Base-by-base conservation (phyloP, 2,888 invertebrate genomes). In the Drepanosiphum platanoidis region DNA sequence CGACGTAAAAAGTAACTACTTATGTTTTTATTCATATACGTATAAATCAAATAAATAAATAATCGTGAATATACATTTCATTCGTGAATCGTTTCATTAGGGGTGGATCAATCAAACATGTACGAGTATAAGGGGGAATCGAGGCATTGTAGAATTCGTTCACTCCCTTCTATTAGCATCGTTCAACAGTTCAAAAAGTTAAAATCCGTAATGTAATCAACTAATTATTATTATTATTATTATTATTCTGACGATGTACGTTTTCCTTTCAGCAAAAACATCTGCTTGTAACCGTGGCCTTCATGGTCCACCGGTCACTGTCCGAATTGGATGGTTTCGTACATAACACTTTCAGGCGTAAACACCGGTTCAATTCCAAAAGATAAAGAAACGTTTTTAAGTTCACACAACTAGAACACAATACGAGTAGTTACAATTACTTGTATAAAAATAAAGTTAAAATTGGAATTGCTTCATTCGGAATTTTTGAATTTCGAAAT, bases 251-350 rank as follows among this genome's bases (percentile, higher is more conserved):
- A 72, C 52, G 64, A 71, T 71, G 22, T 80, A 75, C 74, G 66
- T 83, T 83, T 66, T 75, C 46, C 64, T 83, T 75, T 75, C 66
- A 75, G 64, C 46, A 34, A 74, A 66, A 83, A 83, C 83, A 83
- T 83, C 74, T 83, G 83, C 74, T 72, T 34, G 75, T 72, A 75
- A 61, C 74, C 9, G 34, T 34, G 83, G 83, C 83, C 83, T 83
- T 83, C 83, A 66, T 46, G 83, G 83, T 83, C 83, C 66, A 66
- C 64, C 34, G 34, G 74, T 27, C 46, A 83, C 83, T 32, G 66
- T 66, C 64, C 66, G 46, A 83, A 83, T 83, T 46, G 32, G 71
- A 72, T 82, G 30, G 61, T 83, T 66, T 46, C 72, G 39, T 82
- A 42, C 18, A 39, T 32, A 82, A 61, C 30, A 80, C 27, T 52